Conservation (phyloP, 1,140 invertebrate genomes). For the Laodelphax striatellus region DNA sequence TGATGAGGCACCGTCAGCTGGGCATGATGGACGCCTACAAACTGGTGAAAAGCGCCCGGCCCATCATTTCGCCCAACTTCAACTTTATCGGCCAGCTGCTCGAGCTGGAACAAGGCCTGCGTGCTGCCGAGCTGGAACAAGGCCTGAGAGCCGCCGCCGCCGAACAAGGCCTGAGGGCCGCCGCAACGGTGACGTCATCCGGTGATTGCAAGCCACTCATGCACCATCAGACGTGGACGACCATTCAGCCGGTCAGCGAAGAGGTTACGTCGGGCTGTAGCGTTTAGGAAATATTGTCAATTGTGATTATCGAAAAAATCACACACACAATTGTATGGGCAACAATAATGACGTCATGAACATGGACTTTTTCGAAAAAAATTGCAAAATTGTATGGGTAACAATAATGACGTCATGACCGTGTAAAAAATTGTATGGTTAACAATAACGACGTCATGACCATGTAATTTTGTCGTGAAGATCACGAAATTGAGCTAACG, state of each 20-base stretch:
- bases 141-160: background rate
- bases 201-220: constrained; percentile 27
- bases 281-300: constrained; percentile 25
- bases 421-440: too few relatives aligned
- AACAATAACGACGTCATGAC: too few relatives aligned
- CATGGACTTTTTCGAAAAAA: too few relatives aligned
- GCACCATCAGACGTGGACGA: constrained; percentile 41
- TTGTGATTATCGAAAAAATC: too few relatives aligned
- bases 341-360: too few relatives aligned
- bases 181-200: background rate
- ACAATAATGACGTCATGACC: too few relatives aligned
- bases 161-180: constrained; percentile 3
- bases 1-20: constrained; percentile 79
- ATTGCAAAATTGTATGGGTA: too few relatives aligned
- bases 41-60: constrained; percentile 70
- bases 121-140: constrained; percentile 30
- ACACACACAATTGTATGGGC: too few relatives aligned
- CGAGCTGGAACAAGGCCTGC: constrained; percentile 67
- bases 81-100: constrained; percentile 94
- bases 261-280: constrained; percentile 42
- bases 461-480: too few relatives aligned
- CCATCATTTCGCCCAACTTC: constrained; percentile 91
- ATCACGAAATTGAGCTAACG: too few relatives aligned
- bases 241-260: constrained; percentile 34
- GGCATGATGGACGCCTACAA: constrained; percentile 85